Conservation (phyloP, 2,113 vertebrate species). For the Tupaia chinensis region DNA sequence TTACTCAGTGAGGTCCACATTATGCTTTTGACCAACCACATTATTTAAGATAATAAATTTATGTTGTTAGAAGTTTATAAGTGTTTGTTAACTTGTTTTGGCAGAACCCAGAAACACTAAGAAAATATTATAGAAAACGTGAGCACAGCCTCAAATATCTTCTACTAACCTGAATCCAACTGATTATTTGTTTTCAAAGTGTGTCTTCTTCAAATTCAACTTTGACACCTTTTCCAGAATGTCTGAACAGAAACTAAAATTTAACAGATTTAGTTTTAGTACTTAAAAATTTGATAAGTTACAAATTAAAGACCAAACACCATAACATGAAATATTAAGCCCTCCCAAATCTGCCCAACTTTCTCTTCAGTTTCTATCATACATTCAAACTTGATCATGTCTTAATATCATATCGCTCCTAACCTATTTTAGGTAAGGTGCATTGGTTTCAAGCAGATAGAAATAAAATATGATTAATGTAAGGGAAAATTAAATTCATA, state of each 20-base stretch:
- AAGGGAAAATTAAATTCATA: background rate
- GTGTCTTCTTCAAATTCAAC: background rate
- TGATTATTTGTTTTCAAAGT: background rate
- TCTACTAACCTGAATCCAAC: background rate
- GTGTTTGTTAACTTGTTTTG: background rate
- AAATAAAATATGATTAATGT: background rate
- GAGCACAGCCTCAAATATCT: background rate
- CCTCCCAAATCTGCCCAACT: background rate
- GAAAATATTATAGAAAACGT: too few species aligned
- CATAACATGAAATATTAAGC: background rate
- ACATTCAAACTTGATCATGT: background rate
- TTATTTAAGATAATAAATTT: background rate
- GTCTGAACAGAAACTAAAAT: background rate
- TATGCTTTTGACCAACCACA: background rate
- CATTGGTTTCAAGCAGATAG: background rate
- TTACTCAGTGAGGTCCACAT: background rate
- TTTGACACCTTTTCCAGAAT: background rate
- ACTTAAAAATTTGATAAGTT: background rate
- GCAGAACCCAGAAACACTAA: background rate
- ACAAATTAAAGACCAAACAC: background rate
- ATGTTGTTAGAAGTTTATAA: background rate
- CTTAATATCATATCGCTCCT: background rate
- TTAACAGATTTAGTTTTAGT: constrained; percentile 19
- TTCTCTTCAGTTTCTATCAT: background rate
- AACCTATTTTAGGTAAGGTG: background rate